phyloP scores from a whole-genome alignment of 2,888 invertebrate genomes.

The Melitaea athalia region DNA sequence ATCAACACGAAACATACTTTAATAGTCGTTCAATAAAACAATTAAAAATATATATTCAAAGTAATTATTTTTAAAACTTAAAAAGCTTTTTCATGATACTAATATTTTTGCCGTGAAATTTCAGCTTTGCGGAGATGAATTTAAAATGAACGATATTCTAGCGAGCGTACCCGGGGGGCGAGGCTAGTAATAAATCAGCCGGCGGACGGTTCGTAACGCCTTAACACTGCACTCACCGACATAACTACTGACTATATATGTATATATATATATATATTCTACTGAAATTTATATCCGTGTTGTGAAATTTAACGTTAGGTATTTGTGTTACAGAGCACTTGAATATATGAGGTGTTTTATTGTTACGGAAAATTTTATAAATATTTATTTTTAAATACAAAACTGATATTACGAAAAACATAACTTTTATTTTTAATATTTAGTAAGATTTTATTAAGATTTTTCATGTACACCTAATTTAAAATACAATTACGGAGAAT shows the following conservation, averaged over 20 bases:
- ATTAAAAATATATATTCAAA: neutral
- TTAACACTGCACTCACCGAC: conserved; percentile 47
- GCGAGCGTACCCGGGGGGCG: conserved; percentile 43
- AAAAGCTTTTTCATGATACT: conserved; percentile 5
- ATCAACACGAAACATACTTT: too few relatives aligned
- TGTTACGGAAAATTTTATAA: too few relatives aligned
- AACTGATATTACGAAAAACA: too few relatives aligned
- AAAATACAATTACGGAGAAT: too few relatives aligned
- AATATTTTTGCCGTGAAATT: conserved; percentile 27
- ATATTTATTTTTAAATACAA: too few relatives aligned
- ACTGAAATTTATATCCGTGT: conserved; percentile 10
- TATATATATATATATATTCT: conserved; percentile 12
- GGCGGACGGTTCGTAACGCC: conserved; percentile 41
- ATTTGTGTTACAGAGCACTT: neutral
- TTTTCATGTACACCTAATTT: too few relatives aligned
- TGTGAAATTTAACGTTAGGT: neutral
- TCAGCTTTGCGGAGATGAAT: conserved; percentile 40
- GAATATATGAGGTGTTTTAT: neutral
- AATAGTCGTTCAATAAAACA: too few relatives aligned
- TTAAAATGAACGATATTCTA: conserved; percentile 40
- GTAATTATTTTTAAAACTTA: conserved; percentile 5
- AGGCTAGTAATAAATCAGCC: conserved; percentile 45
- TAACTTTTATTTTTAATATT: too few relatives aligned
- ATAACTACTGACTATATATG: conserved; percentile 40
- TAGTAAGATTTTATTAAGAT: too few relatives aligned